Conservation (phyloP, 2,113 vertebrate species). For the Tachysurus fulvidraco region DNA sequence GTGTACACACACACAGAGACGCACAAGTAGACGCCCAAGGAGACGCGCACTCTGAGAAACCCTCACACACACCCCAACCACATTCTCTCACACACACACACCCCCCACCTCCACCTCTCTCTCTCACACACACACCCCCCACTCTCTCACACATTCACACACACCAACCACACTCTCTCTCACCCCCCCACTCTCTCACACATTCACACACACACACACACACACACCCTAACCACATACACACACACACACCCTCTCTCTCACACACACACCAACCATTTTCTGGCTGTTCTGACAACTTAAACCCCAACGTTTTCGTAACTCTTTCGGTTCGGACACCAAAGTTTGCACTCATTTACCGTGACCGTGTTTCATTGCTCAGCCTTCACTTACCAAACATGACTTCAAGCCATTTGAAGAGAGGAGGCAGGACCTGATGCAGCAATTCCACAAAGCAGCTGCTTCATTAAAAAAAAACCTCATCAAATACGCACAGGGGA, state of each 20-base stretch:
- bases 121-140: too few relatives aligned
- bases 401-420: conserved; percentile 42
- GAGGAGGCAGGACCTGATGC: conserved; percentile 33
- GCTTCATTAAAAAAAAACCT: conserved; percentile 43
- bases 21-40: too few relatives aligned
- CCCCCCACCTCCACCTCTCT: too few relatives aligned
- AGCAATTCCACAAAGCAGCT: conserved; percentile 41
- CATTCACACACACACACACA: too few relatives aligned
- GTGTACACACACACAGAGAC: background rate
- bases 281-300: background rate
- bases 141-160: too few relatives aligned
- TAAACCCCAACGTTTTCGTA: conserved; percentile 12
- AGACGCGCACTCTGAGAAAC: too few relatives aligned
- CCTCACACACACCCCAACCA: too few relatives aligned
- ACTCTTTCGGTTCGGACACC: background rate
- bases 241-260: too few relatives aligned
- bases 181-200: too few relatives aligned
- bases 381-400: conserved; percentile 44
- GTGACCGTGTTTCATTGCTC: background rate
- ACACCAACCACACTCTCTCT: too few relatives aligned
- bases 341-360: conserved; percentile 8
- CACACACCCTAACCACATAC: too few relatives aligned
- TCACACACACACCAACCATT: background rate
- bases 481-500: conserved; percentile 47
- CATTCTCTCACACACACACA: too few relatives aligned